These are phyloP conservation scores for Sipha maydis DNA, from an alignment of 2,888 invertebrate species.

Conservation along the genomic window DNA sequence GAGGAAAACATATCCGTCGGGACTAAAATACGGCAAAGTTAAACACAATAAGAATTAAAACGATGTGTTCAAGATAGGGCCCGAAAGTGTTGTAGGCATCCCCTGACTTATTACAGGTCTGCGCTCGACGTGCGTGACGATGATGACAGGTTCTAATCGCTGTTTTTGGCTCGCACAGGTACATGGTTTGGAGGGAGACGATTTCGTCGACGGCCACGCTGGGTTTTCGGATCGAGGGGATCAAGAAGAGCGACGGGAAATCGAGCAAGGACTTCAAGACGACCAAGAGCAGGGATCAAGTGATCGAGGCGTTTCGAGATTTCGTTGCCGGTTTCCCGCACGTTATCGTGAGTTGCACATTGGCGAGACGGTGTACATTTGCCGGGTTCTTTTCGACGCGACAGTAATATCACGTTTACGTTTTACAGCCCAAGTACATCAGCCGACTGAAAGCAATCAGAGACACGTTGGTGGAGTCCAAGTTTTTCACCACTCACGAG, in stretches of 20 bases:
- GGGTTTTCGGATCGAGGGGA: slow-evolving; percentile 96
- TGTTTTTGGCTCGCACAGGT: slow-evolving; percentile 63
- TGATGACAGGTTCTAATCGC: not conserved
- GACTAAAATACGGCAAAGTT: no score
- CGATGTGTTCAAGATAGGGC: no score
- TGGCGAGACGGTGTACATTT: not conserved
- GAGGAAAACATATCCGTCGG: no score
- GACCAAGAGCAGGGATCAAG: slow-evolving; percentile 82
- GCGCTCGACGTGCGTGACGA: no score
- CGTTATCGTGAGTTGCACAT: slow-evolving; percentile 74
- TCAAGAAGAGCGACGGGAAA: slow-evolving; percentile 87
- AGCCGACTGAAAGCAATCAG: slow-evolving; percentile 86
- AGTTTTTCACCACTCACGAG: slow-evolving; percentile 93
- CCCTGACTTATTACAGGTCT: no score
- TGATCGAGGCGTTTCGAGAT: slow-evolving; percentile 81
- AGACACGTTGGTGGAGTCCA: slow-evolving; percentile 83
- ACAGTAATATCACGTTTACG: slow-evolving; percentile 65
- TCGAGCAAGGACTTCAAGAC: slow-evolving; percentile 96
- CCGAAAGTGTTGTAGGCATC: no score
- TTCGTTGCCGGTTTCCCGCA: slow-evolving; percentile 84
- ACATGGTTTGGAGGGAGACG: slow-evolving; percentile 88
- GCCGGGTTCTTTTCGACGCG: not conserved
- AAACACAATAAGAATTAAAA: no score
- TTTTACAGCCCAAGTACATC: slow-evolving; percentile 81
- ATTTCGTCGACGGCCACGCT: slow-evolving; percentile 96